Percentiles rank a stretch among this genome's conserved stretches.
These are phyloP conservation scores for Drosophila varians DNA, from an alignment of 1,140 invertebrate species.

Conservation along the genomic window DNA sequence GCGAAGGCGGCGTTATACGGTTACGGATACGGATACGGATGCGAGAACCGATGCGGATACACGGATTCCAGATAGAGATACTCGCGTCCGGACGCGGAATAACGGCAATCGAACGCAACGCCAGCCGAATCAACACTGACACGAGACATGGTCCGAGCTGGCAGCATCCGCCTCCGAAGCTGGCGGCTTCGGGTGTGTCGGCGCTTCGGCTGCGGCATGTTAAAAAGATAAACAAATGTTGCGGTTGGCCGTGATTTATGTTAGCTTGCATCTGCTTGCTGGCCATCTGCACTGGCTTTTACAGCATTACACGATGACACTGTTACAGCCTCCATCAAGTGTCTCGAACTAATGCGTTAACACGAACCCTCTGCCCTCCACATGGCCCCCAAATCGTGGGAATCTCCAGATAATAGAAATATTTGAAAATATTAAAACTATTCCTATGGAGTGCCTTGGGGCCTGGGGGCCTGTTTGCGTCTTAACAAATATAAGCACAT, in stretches of 20 bases:
- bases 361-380: neutral
- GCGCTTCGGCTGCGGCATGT: constrained; percentile 49
- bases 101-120: constrained; percentile 35
- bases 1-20: neutral
- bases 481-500: too few species aligned
- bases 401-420: neutral
- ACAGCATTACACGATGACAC: neutral
- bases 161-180: constrained; percentile 34
- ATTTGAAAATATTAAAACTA: too few species aligned
- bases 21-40: constrained; percentile 1
- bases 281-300: constrained; percentile 18
- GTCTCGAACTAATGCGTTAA: neutral
- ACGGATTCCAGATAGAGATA: neutral
- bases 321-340: neutral
- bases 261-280: constrained; percentile 47
- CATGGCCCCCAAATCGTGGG: neutral
- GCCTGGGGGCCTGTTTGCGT: too few species aligned
- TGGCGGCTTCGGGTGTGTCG: constrained; percentile 3
- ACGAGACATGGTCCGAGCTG: constrained; percentile 15
- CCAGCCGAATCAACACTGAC: constrained; percentile 58
- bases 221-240: constrained; percentile 71
- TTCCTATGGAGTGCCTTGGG: too few species aligned
- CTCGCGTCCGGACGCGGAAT: neutral
- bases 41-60: constrained; percentile 1
- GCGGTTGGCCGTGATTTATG: constrained; percentile 47